Percentiles rank a stretch among this genome's conserved stretches.
Evolutionary conservation across 2,888 invertebrate genomes (phyloP).

Genomic region (Caenorhabditis macrosperma): DNA sequence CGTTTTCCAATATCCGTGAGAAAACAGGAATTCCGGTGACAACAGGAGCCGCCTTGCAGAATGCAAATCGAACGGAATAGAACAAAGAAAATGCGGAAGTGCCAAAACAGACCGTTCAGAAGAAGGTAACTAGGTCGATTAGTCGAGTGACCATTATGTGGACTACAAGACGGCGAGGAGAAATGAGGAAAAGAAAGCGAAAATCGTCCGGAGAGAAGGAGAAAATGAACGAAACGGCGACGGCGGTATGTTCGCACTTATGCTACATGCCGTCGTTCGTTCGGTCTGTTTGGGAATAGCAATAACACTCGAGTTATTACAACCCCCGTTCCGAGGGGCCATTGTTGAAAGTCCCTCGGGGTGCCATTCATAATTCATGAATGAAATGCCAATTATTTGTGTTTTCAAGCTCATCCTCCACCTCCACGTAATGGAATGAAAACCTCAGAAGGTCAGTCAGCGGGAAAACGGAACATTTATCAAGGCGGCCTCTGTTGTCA

Average conservation of each 20-base stretch:
- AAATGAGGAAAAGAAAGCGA: conserved; percentile 23
- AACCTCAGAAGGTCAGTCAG: conserved; percentile 6
- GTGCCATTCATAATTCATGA: conserved; percentile 49
- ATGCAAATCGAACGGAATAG: neutral
- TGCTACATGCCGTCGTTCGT: conserved; percentile 31
- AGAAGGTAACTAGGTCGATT: conserved; percentile 53
- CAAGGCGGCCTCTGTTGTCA: conserved; percentile 45
- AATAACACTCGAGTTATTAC: conserved; percentile 57
- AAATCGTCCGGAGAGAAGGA: conserved; percentile 33
- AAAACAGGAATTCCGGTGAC: conserved; percentile 14
- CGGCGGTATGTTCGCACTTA: conserved; percentile 43
- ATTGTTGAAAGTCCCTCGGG: conserved; percentile 29
- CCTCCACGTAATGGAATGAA: neutral
- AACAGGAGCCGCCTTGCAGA: conserved; percentile 4
- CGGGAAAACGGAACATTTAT: neutral
- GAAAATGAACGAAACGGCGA: conserved; percentile 13
- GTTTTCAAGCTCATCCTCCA: conserved; percentile 15
- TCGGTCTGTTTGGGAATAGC: conserved; percentile 40
- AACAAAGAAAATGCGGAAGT: conserved; percentile 1
- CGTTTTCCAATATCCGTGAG: conserved; percentile 49
- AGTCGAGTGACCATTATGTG: conserved; percentile 39
- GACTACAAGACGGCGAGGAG: conserved; percentile 15
- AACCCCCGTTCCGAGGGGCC: conserved; percentile 22
- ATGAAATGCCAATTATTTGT: conserved; percentile 44
- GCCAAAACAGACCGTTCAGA: conserved; percentile 8